These are phyloP conservation scores for Edolisoma coerulescens DNA, from an alignment of 2,113 vertebrate species.

Conservation along the genomic window DNA sequence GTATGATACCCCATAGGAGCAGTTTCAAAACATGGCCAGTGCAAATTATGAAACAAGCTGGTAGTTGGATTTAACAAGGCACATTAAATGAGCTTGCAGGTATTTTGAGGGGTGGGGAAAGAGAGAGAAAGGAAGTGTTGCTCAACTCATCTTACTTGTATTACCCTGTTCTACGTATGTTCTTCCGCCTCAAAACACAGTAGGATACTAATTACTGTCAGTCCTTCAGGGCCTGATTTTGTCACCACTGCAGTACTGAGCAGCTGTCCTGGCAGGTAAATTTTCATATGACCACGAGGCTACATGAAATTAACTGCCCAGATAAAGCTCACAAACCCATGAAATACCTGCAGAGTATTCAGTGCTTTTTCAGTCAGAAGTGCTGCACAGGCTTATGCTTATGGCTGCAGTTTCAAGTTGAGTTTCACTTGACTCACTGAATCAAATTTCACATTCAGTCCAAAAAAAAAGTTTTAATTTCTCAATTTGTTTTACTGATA, in stretches of 20 bases:
- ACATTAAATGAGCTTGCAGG: background rate
- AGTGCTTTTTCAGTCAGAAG: background rate
- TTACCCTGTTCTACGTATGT: background rate
- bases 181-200: background rate
- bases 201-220: background rate
- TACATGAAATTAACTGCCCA: background rate
- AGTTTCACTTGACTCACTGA: background rate
- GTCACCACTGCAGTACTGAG: background rate
- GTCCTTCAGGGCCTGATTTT: background rate
- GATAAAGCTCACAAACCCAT: background rate
- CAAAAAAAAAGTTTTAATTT: background rate
- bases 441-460: background rate
- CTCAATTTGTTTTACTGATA: background rate
- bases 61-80: background rate
- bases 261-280: background rate
- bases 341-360: background rate
- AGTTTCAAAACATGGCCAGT: background rate
- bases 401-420: background rate
- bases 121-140: background rate
- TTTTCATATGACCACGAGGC: background rate
- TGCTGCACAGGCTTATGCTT: fast-evolving
- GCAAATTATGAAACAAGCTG: background rate
- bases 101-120: fast-evolving
- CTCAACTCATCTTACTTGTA: background rate
- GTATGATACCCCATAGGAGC: background rate